Evolutionary conservation across 2,888 invertebrate species (phyloP), one percentile per base, ranked within the genome.

Genomic region (Tiliacea aurago): DNA sequence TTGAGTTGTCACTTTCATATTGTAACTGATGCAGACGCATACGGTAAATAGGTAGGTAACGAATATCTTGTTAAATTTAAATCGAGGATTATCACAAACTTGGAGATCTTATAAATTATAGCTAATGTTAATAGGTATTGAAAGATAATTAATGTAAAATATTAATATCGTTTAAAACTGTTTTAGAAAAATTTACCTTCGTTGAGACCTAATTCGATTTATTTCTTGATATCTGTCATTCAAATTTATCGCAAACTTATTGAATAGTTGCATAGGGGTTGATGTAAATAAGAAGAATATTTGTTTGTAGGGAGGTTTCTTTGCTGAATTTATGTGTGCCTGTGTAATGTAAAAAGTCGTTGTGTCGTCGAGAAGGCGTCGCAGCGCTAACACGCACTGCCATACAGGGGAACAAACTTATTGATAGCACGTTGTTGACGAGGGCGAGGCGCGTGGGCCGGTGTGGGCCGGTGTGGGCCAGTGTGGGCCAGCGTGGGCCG

Each of bases 151-250:
- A 92, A 93, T 95, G 94, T 95, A 95, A 94, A 93, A 92, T 93
- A 92, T 91, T 91, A 88, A 90, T 94, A 95, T 94, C 91, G 94
- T 95, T 95, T 94, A 93, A 28, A 64, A 94, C 91, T 95, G 94
- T 96, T 96, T 96, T 96, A 96, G 96, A 96, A 94, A 96, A 96
- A 96, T 96, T 95, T 96, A 96, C 96, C 95, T 96, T 93, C 92
- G 96, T 96, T 96, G 91, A 94, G 62, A 93, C 90, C 91, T 93
- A 92, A 91, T 92, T 94, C 91, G 87, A 91, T 95, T 95, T 92
- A 87, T 94, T 95, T 95, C 91, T 90, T 89, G 87, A 90, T 90
- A 90, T 90, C 88, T 91, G 89, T 93, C 93, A 93, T 92, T 93
- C 90, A 90, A 91, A 90, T 92, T 93, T 90, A 92, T 93, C 91